phyloP scores from a whole-genome alignment of 2,113 vertebrate genomes.

The Triplophysa dalaica region DNA sequence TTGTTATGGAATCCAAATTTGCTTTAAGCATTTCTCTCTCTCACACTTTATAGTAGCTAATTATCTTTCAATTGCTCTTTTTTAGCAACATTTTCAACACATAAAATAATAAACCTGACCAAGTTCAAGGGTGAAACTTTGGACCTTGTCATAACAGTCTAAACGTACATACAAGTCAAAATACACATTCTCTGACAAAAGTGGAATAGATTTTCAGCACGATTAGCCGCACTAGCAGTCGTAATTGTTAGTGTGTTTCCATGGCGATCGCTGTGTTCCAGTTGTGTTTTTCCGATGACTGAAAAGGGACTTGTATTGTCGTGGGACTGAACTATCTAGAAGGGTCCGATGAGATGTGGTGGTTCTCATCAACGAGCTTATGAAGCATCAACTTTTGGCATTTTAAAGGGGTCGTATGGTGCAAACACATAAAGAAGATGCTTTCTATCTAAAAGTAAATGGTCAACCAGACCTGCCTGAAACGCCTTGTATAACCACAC shows the following conservation, averaged over 20 bases:
- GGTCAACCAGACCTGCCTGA: no score
- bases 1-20: background rate
- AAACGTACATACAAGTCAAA: background rate
- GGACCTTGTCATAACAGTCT: background rate
- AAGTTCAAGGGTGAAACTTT: no score
- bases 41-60: background rate
- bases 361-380: background rate
- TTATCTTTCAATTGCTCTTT: constrained; percentile 21
- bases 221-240: constrained; percentile 36
- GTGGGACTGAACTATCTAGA: constrained; percentile 13
- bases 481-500: no score
- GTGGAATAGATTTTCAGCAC: constrained; percentile 34
- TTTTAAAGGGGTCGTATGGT: no score
- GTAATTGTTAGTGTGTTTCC: constrained; percentile 48
- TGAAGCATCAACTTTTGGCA: background rate
- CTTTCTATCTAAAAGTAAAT: no score
- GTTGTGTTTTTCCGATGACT: background rate
- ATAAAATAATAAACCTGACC: background rate
- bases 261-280: constrained; percentile 41
- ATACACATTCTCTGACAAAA: background rate
- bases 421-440: no score
- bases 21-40: constrained; percentile 18
- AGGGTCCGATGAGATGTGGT: background rate
- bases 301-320: background rate
- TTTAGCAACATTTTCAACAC: constrained; percentile 7